These are phyloP conservation scores for Neodon shergylaensis DNA, from an alignment of 2,113 vertebrate genomes.

Conservation along the genomic window DNA sequence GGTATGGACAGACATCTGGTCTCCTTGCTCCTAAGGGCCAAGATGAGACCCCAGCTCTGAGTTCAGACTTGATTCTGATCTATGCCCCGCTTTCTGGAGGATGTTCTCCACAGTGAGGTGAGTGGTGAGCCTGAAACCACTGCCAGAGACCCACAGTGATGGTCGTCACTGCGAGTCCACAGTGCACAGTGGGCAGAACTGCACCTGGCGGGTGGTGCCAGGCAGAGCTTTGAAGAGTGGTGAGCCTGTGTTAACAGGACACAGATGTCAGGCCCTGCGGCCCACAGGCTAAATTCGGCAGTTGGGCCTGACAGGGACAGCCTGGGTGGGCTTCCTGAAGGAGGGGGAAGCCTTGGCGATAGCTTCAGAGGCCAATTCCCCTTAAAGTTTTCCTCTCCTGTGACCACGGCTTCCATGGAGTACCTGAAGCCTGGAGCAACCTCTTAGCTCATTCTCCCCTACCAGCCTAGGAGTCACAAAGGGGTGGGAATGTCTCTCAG, in stretches of 20 bases:
- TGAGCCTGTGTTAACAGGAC: not conserved
- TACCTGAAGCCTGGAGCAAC: not conserved
- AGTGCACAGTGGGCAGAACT: not conserved
- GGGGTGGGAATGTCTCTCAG: accelerated
- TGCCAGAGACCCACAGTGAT: not conserved
- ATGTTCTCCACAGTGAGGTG: not conserved
- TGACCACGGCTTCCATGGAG: not conserved
- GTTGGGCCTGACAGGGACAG: no score
- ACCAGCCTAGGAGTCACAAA: not conserved
- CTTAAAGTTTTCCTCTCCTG: not conserved
- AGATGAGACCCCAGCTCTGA: not conserved
- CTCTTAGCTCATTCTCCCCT: not conserved
- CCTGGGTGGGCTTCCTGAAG: not conserved
- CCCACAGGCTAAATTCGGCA: accelerated
- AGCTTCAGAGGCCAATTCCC: not conserved
- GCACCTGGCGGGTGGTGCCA: not conserved
- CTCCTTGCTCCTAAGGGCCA: no score
- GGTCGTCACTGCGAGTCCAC: not conserved
- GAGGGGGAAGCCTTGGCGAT: accelerated
- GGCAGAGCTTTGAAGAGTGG: not conserved
- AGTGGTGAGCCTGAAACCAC: not conserved
- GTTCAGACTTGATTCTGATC: not conserved
- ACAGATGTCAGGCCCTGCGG: not conserved
- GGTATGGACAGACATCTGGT: no score
- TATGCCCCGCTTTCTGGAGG: not conserved